Percentiles rank a stretch among this genome's conserved stretches.
Conservation (phyloP, 2,113 vertebrate species). For the Gobius niger region DNA sequence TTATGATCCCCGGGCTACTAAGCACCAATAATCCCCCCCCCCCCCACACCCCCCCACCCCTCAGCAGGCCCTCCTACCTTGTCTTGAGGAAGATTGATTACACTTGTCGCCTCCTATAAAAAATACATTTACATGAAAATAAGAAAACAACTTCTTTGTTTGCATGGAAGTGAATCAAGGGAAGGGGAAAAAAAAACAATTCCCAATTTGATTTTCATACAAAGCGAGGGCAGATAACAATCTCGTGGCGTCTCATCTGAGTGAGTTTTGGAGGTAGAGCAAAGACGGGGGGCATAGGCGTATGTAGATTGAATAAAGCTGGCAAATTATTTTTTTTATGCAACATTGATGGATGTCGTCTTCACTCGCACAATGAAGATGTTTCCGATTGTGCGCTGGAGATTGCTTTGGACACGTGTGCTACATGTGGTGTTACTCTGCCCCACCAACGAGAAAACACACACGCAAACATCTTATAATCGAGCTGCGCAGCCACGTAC, state of each 20-base stretch:
- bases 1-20: constrained; percentile 84
- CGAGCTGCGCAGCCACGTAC: no score
- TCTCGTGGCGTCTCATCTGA: constrained; percentile 70
- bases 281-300: constrained; percentile 58
- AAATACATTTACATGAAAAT: constrained; percentile 88
- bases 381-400: constrained; percentile 57
- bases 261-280: constrained; percentile 73
- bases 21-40: constrained; percentile 85
- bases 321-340: constrained; percentile 77
- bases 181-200: constrained; percentile 65
- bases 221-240: constrained; percentile 67
- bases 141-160: constrained; percentile 82
- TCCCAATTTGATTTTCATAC: constrained; percentile 80
- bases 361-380: constrained; percentile 75
- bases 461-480: constrained; percentile 12
- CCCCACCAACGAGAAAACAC: neutral
- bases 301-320: constrained; percentile 80
- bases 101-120: constrained; percentile 78
- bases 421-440: constrained; percentile 50
- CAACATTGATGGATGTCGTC: constrained; percentile 76
- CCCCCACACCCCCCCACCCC: no score
- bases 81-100: constrained; percentile 88
- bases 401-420: constrained; percentile 68
- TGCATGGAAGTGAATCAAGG: constrained; percentile 77
- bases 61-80: constrained; percentile 79